These are phyloP conservation scores for Polydrusus tereticollis DNA, from an alignment of 2,888 invertebrate species.

Conservation along the genomic window DNA sequence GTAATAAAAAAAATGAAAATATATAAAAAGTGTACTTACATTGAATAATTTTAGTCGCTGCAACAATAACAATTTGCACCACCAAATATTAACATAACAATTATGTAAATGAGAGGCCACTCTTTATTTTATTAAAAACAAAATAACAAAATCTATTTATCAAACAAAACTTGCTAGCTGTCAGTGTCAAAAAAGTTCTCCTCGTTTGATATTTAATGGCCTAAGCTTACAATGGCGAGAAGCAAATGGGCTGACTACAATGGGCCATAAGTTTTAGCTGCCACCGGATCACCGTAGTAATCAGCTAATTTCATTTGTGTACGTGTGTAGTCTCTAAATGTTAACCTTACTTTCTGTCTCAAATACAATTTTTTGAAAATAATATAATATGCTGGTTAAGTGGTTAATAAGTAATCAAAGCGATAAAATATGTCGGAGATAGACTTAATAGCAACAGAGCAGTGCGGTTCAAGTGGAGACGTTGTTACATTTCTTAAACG, in stretches of 20 bases:
- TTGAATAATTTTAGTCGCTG: too few relatives aligned
- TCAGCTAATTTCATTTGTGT: conserved; percentile 1
- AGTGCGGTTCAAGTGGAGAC: conserved; percentile 54
- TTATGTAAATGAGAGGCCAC: background rate
- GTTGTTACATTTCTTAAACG: conserved; percentile 49
- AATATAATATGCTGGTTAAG: too few relatives aligned
- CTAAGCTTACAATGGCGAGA: background rate
- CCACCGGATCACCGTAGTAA: too few relatives aligned
- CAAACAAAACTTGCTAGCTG: background rate
- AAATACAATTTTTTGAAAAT: too few relatives aligned
- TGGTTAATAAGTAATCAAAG: background rate
- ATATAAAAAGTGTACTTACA: background rate
- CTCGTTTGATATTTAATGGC: too few relatives aligned
- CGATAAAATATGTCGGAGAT: conserved; percentile 25
- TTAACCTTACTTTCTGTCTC: background rate
- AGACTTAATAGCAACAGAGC: conserved; percentile 53
- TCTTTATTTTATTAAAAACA: background rate
- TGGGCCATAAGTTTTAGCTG: too few relatives aligned
- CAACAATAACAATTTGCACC: background rate
- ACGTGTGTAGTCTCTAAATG: background rate
- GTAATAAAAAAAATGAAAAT: background rate
- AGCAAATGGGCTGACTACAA: background rate
- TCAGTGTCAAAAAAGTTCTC: background rate
- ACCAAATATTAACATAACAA: background rate
- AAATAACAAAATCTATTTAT: conserved; percentile 1